Evolutionary conservation across 2,888 invertebrate species (phyloP).

Genomic region (Anaspis maculata): DNA sequence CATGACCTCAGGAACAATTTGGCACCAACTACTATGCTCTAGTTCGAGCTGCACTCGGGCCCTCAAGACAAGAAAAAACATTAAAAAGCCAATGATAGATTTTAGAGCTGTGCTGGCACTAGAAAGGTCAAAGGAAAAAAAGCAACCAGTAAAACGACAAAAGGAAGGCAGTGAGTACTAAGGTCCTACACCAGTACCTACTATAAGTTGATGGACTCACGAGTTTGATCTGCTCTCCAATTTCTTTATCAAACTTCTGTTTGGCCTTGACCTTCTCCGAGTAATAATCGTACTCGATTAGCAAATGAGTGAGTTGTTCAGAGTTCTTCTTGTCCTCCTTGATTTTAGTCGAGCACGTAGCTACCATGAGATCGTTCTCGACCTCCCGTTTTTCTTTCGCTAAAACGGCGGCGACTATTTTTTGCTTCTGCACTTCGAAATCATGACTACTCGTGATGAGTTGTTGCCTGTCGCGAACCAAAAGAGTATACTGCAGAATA

Average conservation of each 20-base stretch:
- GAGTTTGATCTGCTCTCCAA: constrained; percentile 44
- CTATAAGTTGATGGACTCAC: no score
- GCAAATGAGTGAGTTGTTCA: constrained; percentile 45
- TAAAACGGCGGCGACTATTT: constrained; percentile 52
- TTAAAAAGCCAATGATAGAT: no score
- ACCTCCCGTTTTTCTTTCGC: constrained; percentile 57
- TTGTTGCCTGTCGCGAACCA: constrained; percentile 1
- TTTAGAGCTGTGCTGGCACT: no score
- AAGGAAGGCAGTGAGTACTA: no score
- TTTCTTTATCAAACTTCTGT: constrained; percentile 40
- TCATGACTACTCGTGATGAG: constrained; percentile 5
- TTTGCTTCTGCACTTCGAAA: constrained; percentile 54
- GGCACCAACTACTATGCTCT: no score
- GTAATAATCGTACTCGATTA: constrained; percentile 50
- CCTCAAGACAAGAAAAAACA: no score
- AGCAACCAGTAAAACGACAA: no score
- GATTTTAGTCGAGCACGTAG: constrained; percentile 49
- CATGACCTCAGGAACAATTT: no score
- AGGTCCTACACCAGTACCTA: no score
- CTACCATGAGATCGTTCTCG: constrained; percentile 52
- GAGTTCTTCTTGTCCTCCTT: constrained; percentile 48
- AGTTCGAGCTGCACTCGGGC: no score
- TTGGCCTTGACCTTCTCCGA: constrained; percentile 34
- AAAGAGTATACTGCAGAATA: constrained; percentile 17
- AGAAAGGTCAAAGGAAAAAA: no score